These are phyloP conservation scores for Falco concolor DNA, from an alignment of 2,797 vertebrate genomes.

Conservation along the genomic window DNA sequence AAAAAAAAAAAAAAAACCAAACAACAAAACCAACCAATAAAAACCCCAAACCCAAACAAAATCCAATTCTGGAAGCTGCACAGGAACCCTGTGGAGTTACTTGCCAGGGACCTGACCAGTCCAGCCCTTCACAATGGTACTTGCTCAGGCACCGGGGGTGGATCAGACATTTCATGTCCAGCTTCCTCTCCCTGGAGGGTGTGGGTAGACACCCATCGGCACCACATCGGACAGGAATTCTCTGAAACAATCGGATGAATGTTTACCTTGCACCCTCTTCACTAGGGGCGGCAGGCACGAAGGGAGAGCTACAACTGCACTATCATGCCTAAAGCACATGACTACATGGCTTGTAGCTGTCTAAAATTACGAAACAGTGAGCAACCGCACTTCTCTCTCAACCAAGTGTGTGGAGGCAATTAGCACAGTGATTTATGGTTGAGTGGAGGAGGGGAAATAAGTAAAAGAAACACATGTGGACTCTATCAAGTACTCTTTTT, in stretches of 20 bases:
- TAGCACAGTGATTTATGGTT: background rate
- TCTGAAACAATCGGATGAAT: background rate
- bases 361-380: background rate
- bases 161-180: background rate
- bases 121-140: background rate
- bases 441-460: background rate
- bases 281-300: background rate
- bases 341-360: background rate
- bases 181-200: background rate
- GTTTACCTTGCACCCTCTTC: background rate
- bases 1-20: no score
- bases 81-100: background rate
- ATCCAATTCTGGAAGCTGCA: background rate
- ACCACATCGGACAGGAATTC: background rate
- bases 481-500: background rate
- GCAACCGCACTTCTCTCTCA: background rate
- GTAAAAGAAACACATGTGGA: background rate
- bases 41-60: accelerated
- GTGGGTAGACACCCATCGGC: accelerated
- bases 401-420: background rate
- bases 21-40: background rate
- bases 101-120: background rate
- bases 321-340: background rate
- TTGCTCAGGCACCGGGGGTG: background rate
- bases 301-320: background rate